These are phyloP conservation scores for Cephus pygmeus DNA, from an alignment of 2,888 invertebrate genomes.

Conservation along the genomic window DNA sequence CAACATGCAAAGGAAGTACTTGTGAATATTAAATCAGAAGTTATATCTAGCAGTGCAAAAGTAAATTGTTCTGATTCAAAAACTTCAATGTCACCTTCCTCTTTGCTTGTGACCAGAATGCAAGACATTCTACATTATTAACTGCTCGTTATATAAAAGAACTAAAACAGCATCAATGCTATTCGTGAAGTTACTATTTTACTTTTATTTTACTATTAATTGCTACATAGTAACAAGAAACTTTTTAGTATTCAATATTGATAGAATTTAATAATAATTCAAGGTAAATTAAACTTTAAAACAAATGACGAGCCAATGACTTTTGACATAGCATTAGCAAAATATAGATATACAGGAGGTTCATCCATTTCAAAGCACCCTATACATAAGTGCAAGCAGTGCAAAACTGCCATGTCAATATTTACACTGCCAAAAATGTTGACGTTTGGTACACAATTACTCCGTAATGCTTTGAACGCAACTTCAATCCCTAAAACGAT, in stretches of 20 bases:
- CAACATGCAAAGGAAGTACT: neutral
- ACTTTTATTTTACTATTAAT: neutral
- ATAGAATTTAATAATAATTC: neutral
- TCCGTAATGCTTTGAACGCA: neutral
- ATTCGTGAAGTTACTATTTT: neutral
- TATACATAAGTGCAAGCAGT: neutral
- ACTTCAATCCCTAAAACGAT: neutral
- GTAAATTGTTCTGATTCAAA: neutral
- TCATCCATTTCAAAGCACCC: neutral
- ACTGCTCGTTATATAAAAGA: neutral
- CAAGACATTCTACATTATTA: neutral
- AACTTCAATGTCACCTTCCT: neutral
- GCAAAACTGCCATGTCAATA: constrained; percentile 1
- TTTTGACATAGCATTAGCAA: neutral
- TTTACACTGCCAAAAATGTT: constrained; percentile 22
- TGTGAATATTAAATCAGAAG: neutral
- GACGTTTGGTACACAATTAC: constrained; percentile 16
- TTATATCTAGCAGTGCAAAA: neutral
- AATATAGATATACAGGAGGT: neutral
- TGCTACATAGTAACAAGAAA: neutral
- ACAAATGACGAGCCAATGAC: neutral
- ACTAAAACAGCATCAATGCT: neutral
- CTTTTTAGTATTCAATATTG: neutral
- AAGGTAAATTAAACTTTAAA: neutral
- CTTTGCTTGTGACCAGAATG: neutral